Percentiles rank a stretch among this genome's conserved stretches.
phyloP scores from a whole-genome alignment of 2,113 vertebrate species.

The Platichthys flesus region DNA sequence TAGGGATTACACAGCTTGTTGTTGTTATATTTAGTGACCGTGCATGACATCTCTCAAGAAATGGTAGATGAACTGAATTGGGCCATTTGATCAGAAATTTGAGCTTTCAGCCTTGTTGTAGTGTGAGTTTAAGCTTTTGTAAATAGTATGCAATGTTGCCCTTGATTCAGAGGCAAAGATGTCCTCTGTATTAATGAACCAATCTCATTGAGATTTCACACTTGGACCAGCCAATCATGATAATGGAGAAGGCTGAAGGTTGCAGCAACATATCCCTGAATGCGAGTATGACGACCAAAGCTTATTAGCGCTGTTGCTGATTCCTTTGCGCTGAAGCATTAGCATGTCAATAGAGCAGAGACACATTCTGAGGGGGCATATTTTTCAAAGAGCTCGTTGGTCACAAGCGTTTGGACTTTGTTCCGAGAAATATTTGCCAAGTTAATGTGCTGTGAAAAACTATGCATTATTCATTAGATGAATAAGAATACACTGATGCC shows the following conservation, averaged over 20 bases:
- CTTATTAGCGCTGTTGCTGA: slow-evolving; percentile 69
- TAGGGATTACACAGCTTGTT: not conserved
- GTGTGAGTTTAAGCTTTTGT: not conserved
- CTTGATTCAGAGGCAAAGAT: slow-evolving; percentile 53
- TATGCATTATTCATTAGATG: slow-evolving; percentile 3
- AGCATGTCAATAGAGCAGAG: slow-evolving; percentile 63
- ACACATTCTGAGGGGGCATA: slow-evolving; percentile 28
- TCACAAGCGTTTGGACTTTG: slow-evolving; percentile 53
- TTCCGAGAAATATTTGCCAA: slow-evolving; percentile 64
- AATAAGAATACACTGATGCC: not conserved
- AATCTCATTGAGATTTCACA: slow-evolving; percentile 65
- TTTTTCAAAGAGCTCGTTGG: slow-evolving; percentile 52
- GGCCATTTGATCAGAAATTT: not conserved
- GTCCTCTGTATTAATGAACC: slow-evolving; percentile 50
- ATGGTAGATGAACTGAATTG: not conserved
- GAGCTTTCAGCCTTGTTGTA: not conserved
- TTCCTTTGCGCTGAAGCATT: slow-evolving; percentile 56
- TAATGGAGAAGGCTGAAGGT: slow-evolving; percentile 50
- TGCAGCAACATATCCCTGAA: slow-evolving; percentile 30
- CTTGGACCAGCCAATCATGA: slow-evolving; percentile 63
- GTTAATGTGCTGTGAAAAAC: slow-evolving; percentile 51
- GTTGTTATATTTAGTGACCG: not conserved
- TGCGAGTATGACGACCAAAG: slow-evolving; percentile 59
- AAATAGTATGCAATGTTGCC: slow-evolving; percentile 11
- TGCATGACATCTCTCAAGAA: not conserved